These are phyloP conservation scores for Hydraecia micacea DNA, from an alignment of 2,888 invertebrate species.

Conservation along the genomic window DNA sequence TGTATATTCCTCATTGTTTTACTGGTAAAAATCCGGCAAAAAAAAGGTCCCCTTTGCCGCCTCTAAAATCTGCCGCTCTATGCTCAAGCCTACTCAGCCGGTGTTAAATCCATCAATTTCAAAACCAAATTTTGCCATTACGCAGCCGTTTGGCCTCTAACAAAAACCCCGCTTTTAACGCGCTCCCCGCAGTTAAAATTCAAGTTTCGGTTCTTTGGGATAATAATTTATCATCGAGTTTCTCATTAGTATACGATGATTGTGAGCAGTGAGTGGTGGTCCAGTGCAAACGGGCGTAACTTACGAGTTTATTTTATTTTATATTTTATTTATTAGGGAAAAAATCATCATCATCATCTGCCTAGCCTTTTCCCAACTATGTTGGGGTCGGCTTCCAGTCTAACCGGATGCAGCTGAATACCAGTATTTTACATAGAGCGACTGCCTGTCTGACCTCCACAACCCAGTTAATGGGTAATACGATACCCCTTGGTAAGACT, in stretches of 20 bases:
- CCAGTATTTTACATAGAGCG: too few relatives aligned
- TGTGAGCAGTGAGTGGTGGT: not conserved
- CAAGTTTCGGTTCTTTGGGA: not conserved
- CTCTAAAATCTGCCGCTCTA: not conserved
- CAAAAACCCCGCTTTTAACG: not conserved
- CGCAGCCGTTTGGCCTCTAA: not conserved
- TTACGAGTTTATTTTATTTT: not conserved
- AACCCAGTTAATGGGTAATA: too few relatives aligned
- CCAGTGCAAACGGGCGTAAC: not conserved
- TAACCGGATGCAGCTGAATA: too few relatives aligned
- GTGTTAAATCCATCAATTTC: not conserved
- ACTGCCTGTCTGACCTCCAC: too few relatives aligned
- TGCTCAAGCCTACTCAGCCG: not conserved
- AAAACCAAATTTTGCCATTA: not conserved
- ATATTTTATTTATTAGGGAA: not conserved
- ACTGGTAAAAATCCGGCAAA: not conserved
- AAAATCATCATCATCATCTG: too few relatives aligned
- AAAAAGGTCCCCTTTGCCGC: not conserved
- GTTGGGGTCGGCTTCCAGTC: too few relatives aligned
- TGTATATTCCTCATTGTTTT: not conserved
- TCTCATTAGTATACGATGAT: conserved; percentile 19
- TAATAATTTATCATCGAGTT: conserved; percentile 37
- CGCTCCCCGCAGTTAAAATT: conserved; percentile 5
- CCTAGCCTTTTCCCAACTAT: too few relatives aligned
- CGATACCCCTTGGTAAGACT: too few relatives aligned